Base-by-base conservation (phyloP, 2,888 invertebrate genomes). In the Lamellibrachia satsuma region DNA sequence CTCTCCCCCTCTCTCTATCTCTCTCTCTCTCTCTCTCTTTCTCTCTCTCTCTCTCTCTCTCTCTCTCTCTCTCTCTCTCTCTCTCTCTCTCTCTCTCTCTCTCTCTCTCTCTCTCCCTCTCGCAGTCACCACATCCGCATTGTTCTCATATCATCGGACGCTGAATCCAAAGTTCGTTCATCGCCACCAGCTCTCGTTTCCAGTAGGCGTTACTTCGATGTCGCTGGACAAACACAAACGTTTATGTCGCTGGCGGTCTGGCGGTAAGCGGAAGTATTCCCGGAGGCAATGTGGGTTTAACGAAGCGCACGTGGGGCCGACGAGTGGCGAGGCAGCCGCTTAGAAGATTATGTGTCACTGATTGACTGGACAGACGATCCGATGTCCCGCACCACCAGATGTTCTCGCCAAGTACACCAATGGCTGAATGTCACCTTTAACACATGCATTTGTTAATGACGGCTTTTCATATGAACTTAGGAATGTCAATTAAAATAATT, bases 141-240 rank as follows among this genome's bases (percentile, higher is more conserved):
- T 75, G 75, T 15, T 75, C 75, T 75, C 75, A n/a, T 3, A 75
- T 22, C n/a, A 22, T 22, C 15, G 11, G 75, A 15, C 15, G 22
- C 15, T 6, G 75, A 75, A 75, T 75, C 75, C 1, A 22, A 7
- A 6, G 3, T 22, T n/a, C 11, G 75, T 22, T 6, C 75, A 75
- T 75, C 75, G 15, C 22, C 75, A 22, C 22, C 15, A 22, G 75
- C 75, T 75, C 22, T 4, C 22, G 75, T 75, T 11, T 75, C 75
- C n/a, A 75, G 15, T 75, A 75, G 3, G 15, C 75, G 75, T 15
- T 75, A 75, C 75, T 6, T 15, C 15, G 75, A 15, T 15, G 75
- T 75, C 75, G 75, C 75, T 75, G 75, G 75, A 75, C 75, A 75
- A 75, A 75, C 75, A 75, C 75, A 15, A 75, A 15, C 75, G 75